Evolutionary conservation across 2,113 vertebrate genomes (phyloP).

Genomic region (Podocnemis expansa): DNA sequence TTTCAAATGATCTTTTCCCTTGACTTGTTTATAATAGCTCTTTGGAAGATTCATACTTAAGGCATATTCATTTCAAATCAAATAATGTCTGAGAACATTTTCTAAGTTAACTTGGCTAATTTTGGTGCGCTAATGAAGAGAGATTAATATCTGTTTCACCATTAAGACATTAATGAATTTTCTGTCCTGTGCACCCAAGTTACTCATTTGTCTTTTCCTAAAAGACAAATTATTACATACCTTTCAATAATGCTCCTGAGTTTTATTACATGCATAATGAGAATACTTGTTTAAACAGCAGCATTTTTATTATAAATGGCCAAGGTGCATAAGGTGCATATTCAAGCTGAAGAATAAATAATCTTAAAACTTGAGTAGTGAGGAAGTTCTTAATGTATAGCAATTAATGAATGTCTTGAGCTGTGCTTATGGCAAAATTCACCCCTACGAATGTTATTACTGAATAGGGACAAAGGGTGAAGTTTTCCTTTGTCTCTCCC

Average conservation of each 20-base stretch:
- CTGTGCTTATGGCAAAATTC: not conserved
- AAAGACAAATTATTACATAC: conserved; percentile 91
- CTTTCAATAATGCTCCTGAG: conserved; percentile 83
- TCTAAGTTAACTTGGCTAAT: conserved; percentile 60
- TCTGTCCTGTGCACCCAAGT: conserved; percentile 78
- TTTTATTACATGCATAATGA: conserved; percentile 79
- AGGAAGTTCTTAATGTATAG: conserved; percentile 44
- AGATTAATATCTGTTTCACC: conserved; percentile 78
- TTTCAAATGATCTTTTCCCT: conserved; percentile 39
- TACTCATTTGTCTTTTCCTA: conserved; percentile 85
- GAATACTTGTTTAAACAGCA: conserved; percentile 73
- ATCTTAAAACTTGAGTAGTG: not conserved
- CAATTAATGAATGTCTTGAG: not conserved
- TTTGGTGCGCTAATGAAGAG: conserved; percentile 72
- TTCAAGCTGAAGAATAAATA: conserved; percentile 47
- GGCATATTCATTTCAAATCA: conserved; percentile 54
- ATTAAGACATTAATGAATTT: conserved; percentile 91
- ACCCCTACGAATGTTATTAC: not conserved
- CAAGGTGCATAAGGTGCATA: conserved; percentile 41
- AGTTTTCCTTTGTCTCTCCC: not conserved
- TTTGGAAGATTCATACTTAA: conserved; percentile 46
- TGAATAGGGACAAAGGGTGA: not conserved
- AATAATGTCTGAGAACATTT: conserved; percentile 64
- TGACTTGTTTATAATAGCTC: conserved; percentile 48
- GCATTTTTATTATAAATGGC: conserved; percentile 60